Evolutionary conservation across 2,888 invertebrate species (phyloP).

Genomic region (Eupsilia transversa): DNA sequence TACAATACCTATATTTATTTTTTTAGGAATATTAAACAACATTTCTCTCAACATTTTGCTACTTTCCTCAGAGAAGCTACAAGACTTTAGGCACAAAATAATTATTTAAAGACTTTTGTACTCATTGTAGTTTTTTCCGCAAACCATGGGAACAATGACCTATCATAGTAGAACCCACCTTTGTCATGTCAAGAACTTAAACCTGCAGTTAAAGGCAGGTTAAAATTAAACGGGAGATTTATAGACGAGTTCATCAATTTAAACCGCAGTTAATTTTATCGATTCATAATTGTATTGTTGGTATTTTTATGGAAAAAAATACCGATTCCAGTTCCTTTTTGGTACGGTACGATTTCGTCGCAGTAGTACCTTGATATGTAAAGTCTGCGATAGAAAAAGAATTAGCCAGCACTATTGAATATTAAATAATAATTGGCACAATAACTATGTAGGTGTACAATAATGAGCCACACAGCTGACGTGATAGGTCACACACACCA

Average conservation of each 20-base stretch:
- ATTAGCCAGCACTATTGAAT: neutral
- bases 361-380: slow-evolving; percentile 29
- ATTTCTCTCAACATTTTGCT: neutral
- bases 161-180: slow-evolving; percentile 55
- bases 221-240: slow-evolving; percentile 52
- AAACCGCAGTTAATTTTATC: slow-evolving; percentile 32
- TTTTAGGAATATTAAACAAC: neutral
- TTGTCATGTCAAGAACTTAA: slow-evolving; percentile 47
- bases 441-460: slow-evolving; percentile 18
- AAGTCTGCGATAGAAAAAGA: slow-evolving; percentile 1
- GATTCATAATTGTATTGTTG: slow-evolving; percentile 31
- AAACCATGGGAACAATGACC: slow-evolving; percentile 70
- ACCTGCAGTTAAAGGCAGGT: slow-evolving; percentile 45
- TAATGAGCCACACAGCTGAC: slow-evolving; percentile 41
- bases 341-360: neutral
- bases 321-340: slow-evolving; percentile 16
- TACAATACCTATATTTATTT: neutral
- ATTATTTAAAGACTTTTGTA: slow-evolving; percentile 14
- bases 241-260: slow-evolving; percentile 30
- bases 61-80: slow-evolving; percentile 55
- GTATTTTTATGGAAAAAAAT: slow-evolving; percentile 37
- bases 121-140: slow-evolving; percentile 70
- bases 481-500: slow-evolving; percentile 54
- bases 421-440: slow-evolving; percentile 14
- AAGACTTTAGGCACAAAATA: slow-evolving; percentile 50